These are phyloP conservation scores for Galemys pyrenaicus DNA, from an alignment of 2,113 vertebrate genomes.

Conservation along the genomic window DNA sequence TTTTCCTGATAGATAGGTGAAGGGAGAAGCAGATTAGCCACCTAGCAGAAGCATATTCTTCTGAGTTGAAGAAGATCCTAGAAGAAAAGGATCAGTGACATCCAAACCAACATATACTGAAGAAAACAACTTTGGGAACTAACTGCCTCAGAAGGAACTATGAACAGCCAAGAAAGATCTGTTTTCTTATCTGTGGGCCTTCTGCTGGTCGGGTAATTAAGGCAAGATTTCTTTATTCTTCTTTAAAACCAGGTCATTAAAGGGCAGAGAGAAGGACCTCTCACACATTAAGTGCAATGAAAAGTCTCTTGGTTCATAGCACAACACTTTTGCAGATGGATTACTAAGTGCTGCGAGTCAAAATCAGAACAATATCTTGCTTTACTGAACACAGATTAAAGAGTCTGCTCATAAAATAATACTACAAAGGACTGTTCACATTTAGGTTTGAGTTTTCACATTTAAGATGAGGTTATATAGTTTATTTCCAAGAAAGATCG, in stretches of 20 bases:
- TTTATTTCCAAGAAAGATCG: background rate
- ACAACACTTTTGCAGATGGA: conserved; percentile 38
- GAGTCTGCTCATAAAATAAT: background rate
- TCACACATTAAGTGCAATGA: conserved; percentile 6
- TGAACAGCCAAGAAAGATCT: background rate
- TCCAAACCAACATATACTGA: background rate
- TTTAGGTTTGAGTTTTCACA: background rate
- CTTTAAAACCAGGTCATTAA: conserved; percentile 26
- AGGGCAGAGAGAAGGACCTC: conserved; percentile 46
- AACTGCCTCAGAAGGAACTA: background rate
- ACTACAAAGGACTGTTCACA: background rate
- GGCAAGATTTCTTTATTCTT: background rate
- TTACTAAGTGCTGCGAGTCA: background rate
- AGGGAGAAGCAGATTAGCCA: background rate
- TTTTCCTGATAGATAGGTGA: background rate
- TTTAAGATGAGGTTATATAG: background rate
- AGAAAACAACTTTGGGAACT: conserved; percentile 35
- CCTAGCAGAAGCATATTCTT: background rate
- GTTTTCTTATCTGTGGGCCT: background rate
- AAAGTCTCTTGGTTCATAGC: conserved; percentile 30
- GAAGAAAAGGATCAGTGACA: conserved; percentile 8
- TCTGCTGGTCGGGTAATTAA: conserved; percentile 26
- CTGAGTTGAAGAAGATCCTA: conserved; percentile 16
- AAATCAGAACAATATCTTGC: background rate
- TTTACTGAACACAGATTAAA: conserved; percentile 46